phyloP scores from a whole-genome alignment of 1,140 invertebrate species.

The Onthophagus taurus region DNA sequence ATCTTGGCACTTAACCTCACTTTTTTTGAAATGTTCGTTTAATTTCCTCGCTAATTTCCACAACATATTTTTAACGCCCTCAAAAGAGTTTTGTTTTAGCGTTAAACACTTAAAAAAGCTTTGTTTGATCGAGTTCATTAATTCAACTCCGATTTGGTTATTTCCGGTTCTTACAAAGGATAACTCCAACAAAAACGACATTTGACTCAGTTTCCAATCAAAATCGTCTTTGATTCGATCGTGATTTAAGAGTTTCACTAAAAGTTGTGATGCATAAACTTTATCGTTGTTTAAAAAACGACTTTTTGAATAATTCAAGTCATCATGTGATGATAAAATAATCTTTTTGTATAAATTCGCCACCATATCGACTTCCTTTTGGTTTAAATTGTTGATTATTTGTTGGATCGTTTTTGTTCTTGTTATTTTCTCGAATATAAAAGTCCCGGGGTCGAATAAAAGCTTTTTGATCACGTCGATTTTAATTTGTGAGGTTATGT shows the following conservation, averaged over 20 bases:
- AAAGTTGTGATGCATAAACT: slow-evolving; percentile 51
- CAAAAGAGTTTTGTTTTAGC: no score
- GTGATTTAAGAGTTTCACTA: slow-evolving; percentile 55
- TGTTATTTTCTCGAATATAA: slow-evolving; percentile 62
- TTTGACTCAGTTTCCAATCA: slow-evolving; percentile 54
- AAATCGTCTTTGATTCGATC: slow-evolving; percentile 46
- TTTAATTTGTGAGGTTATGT: slow-evolving; percentile 42
- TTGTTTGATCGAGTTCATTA: slow-evolving; percentile 42
- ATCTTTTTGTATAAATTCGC: slow-evolving; percentile 50
- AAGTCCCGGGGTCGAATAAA: slow-evolving; percentile 52
- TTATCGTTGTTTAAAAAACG: slow-evolving; percentile 57
- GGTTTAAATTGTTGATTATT: slow-evolving; percentile 47
- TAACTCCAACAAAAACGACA: slow-evolving; percentile 53
- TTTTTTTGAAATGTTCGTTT: no score
- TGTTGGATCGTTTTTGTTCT: slow-evolving; percentile 51
- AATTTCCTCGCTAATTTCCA: no score
- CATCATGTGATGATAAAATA: slow-evolving; percentile 41
- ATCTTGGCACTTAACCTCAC: no score
- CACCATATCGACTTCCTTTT: slow-evolving; percentile 52
- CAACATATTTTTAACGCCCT: no score
- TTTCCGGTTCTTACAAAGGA: slow-evolving; percentile 49
- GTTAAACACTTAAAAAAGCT: no score
- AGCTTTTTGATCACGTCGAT: slow-evolving; percentile 51
- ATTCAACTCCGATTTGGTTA: slow-evolving; percentile 44
- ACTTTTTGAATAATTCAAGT: slow-evolving; percentile 39